These are phyloP conservation scores for Polyploca ridens DNA, from an alignment of 2,888 invertebrate species.

Conservation along the genomic window DNA sequence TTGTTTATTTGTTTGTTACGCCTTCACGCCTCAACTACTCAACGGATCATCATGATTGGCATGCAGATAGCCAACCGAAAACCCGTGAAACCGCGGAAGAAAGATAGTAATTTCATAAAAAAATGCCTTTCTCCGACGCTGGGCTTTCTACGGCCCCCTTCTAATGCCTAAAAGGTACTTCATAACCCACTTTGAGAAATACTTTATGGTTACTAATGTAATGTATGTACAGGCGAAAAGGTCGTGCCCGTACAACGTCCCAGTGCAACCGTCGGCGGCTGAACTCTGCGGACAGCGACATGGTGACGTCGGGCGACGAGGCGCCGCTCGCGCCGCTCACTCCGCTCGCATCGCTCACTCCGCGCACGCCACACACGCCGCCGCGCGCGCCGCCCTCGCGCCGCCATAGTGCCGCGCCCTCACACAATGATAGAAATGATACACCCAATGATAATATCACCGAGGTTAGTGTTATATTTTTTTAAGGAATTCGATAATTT, in stretches of 20 bases:
- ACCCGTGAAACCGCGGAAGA: too few relatives aligned
- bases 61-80: too few relatives aligned
- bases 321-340: slow-evolving; percentile 63
- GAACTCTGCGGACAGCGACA: slow-evolving; percentile 91
- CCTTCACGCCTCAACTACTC: too few relatives aligned
- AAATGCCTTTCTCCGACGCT: too few relatives aligned
- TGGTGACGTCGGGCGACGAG: slow-evolving; percentile 91
- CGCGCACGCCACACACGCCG: slow-evolving; percentile 30
- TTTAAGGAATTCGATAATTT: not conserved
- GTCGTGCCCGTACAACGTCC: slow-evolving; percentile 87
- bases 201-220: not conserved
- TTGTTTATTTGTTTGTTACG: too few relatives aligned
- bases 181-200: too few relatives aligned
- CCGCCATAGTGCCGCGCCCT: slow-evolving; percentile 34
- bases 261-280: slow-evolving; percentile 87
- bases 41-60: too few relatives aligned
- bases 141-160: not conserved
- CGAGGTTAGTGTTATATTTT: slow-evolving; percentile 42
- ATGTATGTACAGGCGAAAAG: slow-evolving; percentile 81
- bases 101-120: too few relatives aligned
- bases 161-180: not conserved
- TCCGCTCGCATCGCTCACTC: slow-evolving; percentile 47
- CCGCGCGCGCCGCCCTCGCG: slow-evolving; percentile 34
- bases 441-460: slow-evolving; percentile 29
- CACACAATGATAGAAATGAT: slow-evolving; percentile 22